Base-by-base conservation (phyloP, 2,797 vertebrate species). In the Myiotriccus ornatus region DNA sequence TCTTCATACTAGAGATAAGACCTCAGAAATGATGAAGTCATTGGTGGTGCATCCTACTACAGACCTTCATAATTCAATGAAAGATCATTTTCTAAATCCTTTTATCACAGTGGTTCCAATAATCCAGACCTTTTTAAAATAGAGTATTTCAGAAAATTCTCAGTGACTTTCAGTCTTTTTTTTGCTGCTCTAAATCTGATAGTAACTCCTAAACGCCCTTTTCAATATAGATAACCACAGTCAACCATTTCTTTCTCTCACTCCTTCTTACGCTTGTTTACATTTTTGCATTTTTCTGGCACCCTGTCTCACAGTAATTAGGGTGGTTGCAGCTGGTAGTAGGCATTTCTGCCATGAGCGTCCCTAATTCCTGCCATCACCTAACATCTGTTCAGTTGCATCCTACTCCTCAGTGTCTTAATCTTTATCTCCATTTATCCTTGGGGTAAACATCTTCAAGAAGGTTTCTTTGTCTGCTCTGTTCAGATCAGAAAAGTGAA, bases 291-390 rank as follows among this genome's bases (percentile, higher is more conserved):
- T 80, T n/a, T 90, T 84, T 71, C 75, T 92, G 78, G 73, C 65
- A 83, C 35, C 64, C 28, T 37, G 14, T 93, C 57, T 92, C 46
- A 55, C 53, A 71, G 50, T 71, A 71, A 90, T 92, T 82, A 76
- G 46, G n/a, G 21, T 87, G 75, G 46, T 25, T 92, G 32, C 84
- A 92, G 64, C 81, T 93, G 78, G 53, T 55, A 70, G 55, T 34
- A 79, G 49, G 12, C 57, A 69, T 84, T 91, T 80, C 57, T 89
- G 39, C 53, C 62, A 64, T 1, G 2, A 75, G 39, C 4, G 0
- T 83, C 75, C 59, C 46, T 95, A 89, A 95, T 79, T 93, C 77
- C 63, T 85, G 71, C 68, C 81, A 87, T 94, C 89, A 94, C 59
- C 50, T 87, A 92, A 57, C 85, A 91, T 90, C 93, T 95, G 77